Percentiles rank a stretch among this genome's conserved stretches.
Evolutionary conservation across 2,888 invertebrate genomes (phyloP).

Genomic region (Plebejus argus): DNA sequence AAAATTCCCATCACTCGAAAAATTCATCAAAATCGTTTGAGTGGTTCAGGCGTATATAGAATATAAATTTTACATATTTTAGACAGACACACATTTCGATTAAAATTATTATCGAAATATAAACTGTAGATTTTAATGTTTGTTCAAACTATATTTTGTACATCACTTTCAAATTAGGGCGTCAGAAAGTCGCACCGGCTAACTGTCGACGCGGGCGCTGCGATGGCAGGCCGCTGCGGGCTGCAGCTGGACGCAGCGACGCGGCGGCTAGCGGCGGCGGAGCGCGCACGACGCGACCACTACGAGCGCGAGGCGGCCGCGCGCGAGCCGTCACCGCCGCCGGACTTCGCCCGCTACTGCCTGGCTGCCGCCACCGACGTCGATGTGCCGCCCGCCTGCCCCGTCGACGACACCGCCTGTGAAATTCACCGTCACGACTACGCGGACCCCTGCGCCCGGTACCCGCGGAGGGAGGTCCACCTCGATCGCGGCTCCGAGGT

Average conservation of each 20-base stretch:
- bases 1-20: too few relatives aligned
- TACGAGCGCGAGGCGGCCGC: conserved; percentile 37
- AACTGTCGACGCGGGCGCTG: background rate
- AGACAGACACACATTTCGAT: too few relatives aligned
- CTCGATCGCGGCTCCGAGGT: background rate
- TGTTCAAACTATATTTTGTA: too few relatives aligned
- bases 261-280: conserved; percentile 37
- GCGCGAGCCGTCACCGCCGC: conserved; percentile 23
- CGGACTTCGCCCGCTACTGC: conserved; percentile 33
- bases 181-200: background rate
- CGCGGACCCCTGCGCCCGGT: conserved; percentile 27
- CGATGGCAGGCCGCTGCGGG: conserved; percentile 36
- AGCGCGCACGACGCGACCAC: conserved; percentile 42
- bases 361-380: conserved; percentile 35
- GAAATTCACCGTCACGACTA: conserved; percentile 36
- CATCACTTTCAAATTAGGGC: background rate
- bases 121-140: too few relatives aligned
- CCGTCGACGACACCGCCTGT: conserved; percentile 51
- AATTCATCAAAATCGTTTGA: too few relatives aligned
- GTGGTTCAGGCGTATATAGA: too few relatives aligned
- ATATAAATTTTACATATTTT: too few relatives aligned
- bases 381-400: conserved; percentile 41
- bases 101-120: too few relatives aligned
- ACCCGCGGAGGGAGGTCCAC: background rate
- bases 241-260: conserved; percentile 43